phyloP scores from a whole-genome alignment of 1,140 invertebrate genomes.

The Probaryconus sp. region DNA sequence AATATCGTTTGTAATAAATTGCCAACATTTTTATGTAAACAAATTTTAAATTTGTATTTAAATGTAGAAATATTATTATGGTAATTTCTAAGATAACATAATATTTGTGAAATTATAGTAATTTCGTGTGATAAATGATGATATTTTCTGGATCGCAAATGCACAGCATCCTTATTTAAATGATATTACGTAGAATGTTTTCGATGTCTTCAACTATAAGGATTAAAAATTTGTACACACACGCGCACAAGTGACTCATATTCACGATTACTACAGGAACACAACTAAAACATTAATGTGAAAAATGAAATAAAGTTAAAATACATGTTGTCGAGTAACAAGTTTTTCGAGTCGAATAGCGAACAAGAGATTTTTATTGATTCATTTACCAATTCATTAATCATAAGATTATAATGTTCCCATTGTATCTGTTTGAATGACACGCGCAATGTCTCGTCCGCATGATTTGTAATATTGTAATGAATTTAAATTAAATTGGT shows the following conservation, averaged over 20 bases:
- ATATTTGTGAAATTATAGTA: constrained; percentile 16
- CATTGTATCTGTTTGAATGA: constrained; percentile 76
- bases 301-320: constrained; percentile 68
- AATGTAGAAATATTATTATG: constrained; percentile 13
- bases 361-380: constrained; percentile 72
- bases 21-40: constrained; percentile 22
- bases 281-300: constrained; percentile 70
- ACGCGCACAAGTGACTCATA: constrained; percentile 75
- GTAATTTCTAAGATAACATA: constrained; percentile 12
- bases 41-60: constrained; percentile 5
- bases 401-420: constrained; percentile 76
- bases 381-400: constrained; percentile 75
- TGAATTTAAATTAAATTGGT: constrained; percentile 77
- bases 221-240: constrained; percentile 77
- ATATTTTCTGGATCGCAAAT: constrained; percentile 66
- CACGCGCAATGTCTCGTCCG: constrained; percentile 71
- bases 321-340: constrained; percentile 77
- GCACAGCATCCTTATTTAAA: constrained; percentile 74
- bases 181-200: constrained; percentile 77
- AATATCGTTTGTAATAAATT: constrained; percentile 32
- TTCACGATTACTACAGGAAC: constrained; percentile 70
- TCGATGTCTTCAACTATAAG: constrained; percentile 79
- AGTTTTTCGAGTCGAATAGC: constrained; percentile 77
- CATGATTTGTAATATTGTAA: constrained; percentile 75
- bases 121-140: constrained; percentile 41